A percentile compares a stretch with the other conserved stretches of the same genome.
Evolutionary conservation across 2,888 invertebrate species (phyloP).

Genomic region (Synanthedon vespiformis): DNA sequence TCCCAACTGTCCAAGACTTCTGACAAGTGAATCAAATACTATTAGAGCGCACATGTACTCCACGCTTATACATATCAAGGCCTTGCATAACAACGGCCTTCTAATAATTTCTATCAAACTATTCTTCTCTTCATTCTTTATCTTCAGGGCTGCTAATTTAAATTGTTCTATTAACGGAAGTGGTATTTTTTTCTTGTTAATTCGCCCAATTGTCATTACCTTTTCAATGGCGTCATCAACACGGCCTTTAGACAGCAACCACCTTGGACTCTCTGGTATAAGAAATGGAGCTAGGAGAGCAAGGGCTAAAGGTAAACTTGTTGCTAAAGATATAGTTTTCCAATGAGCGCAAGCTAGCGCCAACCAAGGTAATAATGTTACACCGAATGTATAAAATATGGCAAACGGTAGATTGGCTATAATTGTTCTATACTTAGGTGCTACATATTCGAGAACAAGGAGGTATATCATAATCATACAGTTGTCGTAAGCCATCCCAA

Average conservation of each 20-base stretch:
- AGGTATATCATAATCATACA: conserved; percentile 49
- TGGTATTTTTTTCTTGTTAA: conserved; percentile 35
- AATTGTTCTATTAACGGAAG: conserved; percentile 29
- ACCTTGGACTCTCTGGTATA: conserved; percentile 48
- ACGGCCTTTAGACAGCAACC: conserved; percentile 40
- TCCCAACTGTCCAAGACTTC: conserved; percentile 32
- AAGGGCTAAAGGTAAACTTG: conserved; percentile 35
- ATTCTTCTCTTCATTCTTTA: conserved; percentile 12
- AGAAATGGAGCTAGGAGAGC: conserved; percentile 31
- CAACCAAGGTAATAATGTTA: conserved; percentile 37
- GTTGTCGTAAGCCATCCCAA: conserved; percentile 48
- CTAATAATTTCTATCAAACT: conserved; percentile 29
- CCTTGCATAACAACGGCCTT: conserved; percentile 26
- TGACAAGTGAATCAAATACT: conserved; percentile 39
- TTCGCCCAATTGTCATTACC: conserved; percentile 25
- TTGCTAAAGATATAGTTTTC: conserved; percentile 35
- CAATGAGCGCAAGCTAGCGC: conserved; percentile 41
- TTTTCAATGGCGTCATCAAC: conserved; percentile 35
- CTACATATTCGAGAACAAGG: conserved; percentile 38
- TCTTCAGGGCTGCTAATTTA: conserved; percentile 14
- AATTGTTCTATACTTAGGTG: conserved; percentile 43
- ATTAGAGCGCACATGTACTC: conserved; percentile 30
- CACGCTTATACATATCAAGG: conserved; percentile 33
- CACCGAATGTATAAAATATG: conserved; percentile 30
- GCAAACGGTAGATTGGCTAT: conserved; percentile 42